These are phyloP conservation scores for Aradophagus sp. DNA, from an alignment of 1,140 invertebrate genomes.

Conservation along the genomic window DNA sequence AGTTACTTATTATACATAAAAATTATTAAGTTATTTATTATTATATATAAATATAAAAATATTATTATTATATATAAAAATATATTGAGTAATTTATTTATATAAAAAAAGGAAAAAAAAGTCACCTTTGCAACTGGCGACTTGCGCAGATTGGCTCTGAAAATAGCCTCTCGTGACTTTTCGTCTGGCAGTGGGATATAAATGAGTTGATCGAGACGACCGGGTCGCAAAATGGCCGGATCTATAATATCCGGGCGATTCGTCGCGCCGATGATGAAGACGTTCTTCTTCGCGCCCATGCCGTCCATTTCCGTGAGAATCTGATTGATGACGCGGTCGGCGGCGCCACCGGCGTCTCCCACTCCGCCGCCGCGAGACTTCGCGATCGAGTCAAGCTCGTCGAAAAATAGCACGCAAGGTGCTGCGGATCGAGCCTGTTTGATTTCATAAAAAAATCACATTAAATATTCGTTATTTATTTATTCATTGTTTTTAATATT, in stretches of 20 bases:
- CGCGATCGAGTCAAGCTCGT: constrained; percentile 99
- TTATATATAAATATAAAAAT: no score
- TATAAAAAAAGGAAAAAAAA: constrained; percentile 3
- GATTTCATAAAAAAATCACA: no score
- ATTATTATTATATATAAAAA: not conserved
- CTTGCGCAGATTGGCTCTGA: constrained; percentile 96
- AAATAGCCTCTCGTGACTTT: constrained; percentile 95
- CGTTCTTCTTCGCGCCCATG: constrained; percentile 89
- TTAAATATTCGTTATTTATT: no score
- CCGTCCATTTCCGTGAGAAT: constrained; percentile 99
- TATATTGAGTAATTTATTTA: not conserved
- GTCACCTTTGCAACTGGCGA: constrained; percentile 92
- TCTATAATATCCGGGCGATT: constrained; percentile 98
- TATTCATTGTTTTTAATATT: no score
- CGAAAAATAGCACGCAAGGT: constrained; percentile 99
- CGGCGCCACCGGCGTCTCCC: constrained; percentile 98
- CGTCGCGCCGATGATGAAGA: constrained; percentile 96
- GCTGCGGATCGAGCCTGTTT: constrained; percentile 95
- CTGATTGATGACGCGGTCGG: constrained; percentile 99
- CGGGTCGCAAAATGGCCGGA: constrained; percentile 94
- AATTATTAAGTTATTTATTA: no score
- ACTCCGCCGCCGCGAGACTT: constrained; percentile 98
- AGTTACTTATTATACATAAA: no score
- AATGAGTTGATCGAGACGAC: constrained; percentile 93
- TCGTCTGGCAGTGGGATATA: constrained; percentile 99